A percentile compares a stretch with the other conserved stretches of the same genome.
phyloP scores from a whole-genome alignment of 23 tunicate species.

The Aplidium turbinatum region DNA sequence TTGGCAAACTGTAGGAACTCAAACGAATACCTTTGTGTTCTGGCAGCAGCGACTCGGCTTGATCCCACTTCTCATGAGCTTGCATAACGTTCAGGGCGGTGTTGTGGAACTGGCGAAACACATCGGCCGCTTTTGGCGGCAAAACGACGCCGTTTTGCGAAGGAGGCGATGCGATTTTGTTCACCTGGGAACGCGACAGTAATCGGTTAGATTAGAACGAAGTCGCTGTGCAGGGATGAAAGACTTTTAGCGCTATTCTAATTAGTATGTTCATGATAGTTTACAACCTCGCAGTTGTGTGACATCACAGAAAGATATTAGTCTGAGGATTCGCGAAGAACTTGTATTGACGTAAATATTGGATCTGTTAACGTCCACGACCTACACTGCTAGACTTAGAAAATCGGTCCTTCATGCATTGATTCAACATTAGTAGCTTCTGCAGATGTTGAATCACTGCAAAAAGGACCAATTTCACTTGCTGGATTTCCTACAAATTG shows the following conservation, averaged over 20 bases:
- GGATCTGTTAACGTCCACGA: background rate
- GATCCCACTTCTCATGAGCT: conserved; percentile 85
- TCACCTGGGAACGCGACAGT: conserved; percentile 16
- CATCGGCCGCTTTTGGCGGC: conserved; percentile 58
- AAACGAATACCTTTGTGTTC: conserved; percentile 49
- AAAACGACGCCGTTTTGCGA: conserved; percentile 37
- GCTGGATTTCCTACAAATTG: too few relatives aligned
- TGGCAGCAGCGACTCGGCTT: conserved; percentile 38
- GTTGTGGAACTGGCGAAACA: conserved; percentile 59
- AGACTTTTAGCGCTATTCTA: too few relatives aligned
- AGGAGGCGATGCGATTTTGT: conserved; percentile 74
- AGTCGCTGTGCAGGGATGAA: too few relatives aligned
- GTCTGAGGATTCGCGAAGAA: too few relatives aligned
- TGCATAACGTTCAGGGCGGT: conserved; percentile 59
- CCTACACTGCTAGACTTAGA: background rate
- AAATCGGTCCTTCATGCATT: too few relatives aligned
- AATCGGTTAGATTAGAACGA: background rate
- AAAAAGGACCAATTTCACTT: too few relatives aligned
- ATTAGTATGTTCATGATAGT: too few relatives aligned
- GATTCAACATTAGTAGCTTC: too few relatives aligned
- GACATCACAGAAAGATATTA: too few relatives aligned
- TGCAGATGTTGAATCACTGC: too few relatives aligned
- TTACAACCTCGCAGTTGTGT: too few relatives aligned
- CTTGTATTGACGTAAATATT: too few relatives aligned
- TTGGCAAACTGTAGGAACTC: background rate